A percentile compares a stretch with the other conserved stretches of the same genome.
Conservation (phyloP, 2,888 invertebrate species). For the Drosophila anomalipes region DNA sequence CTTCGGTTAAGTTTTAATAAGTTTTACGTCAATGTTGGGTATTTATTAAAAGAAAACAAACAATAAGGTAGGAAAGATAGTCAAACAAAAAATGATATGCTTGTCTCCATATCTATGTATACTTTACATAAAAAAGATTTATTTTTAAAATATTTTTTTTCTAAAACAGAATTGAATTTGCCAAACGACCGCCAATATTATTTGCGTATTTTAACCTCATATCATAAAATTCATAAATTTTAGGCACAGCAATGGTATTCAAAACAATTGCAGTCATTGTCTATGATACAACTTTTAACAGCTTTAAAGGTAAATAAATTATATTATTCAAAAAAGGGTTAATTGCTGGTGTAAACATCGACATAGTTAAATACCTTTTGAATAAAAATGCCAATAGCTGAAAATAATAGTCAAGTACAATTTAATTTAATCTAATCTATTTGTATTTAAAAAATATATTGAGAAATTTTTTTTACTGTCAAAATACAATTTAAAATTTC, state of each 20-base stretch:
- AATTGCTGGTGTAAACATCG: background rate
- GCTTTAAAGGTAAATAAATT: background rate
- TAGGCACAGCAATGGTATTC: too few relatives aligned
- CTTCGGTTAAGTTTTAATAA: background rate
- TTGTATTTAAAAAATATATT: background rate
- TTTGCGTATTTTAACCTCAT: background rate
- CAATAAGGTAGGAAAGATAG: background rate
- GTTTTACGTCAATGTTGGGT: background rate
- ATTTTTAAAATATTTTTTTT: too few relatives aligned
- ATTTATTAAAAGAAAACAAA: background rate
- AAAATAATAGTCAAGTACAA: background rate
- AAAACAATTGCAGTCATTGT: background rate
- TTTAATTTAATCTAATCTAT: background rate
- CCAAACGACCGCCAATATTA: background rate
- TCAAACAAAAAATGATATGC: background rate
- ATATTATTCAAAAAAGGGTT: background rate
- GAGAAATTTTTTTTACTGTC: rapidly evolving
- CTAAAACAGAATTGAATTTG: background rate
- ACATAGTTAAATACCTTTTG: background rate
- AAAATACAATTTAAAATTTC: too few relatives aligned
- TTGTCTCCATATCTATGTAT: background rate
- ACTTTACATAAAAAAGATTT: too few relatives aligned
- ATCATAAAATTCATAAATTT: background rate
- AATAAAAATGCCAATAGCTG: background rate
- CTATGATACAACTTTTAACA: background rate